Evolutionary conservation across 2,113 vertebrate genomes (phyloP).

Genomic region (Sander vitreus): DNA sequence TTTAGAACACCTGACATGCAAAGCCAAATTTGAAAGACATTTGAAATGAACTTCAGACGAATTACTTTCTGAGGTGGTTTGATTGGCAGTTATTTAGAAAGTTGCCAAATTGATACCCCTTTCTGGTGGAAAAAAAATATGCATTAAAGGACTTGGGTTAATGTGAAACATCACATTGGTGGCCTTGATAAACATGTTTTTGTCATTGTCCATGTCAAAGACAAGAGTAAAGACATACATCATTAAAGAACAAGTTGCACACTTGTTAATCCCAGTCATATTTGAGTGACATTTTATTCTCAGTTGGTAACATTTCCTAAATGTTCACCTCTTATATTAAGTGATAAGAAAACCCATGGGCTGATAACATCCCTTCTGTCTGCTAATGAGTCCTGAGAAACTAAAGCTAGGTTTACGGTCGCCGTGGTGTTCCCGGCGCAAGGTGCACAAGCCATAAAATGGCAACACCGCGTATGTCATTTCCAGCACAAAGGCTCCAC

Average conservation of each 20-base stretch:
- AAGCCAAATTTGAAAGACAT: conserved; percentile 64
- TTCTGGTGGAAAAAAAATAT: background rate
- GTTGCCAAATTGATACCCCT: background rate
- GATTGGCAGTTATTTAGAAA: background rate
- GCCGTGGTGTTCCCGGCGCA: no score
- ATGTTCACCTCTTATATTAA: background rate
- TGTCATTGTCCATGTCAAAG: background rate
- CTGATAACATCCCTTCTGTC: background rate
- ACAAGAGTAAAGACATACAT: background rate
- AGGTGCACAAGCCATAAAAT: no score
- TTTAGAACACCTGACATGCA: conserved; percentile 61
- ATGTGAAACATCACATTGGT: background rate
- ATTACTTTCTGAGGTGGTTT: background rate
- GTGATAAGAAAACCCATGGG: background rate
- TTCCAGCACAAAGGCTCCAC: no score
- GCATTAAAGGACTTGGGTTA: background rate
- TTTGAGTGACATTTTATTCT: background rate
- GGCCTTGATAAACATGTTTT: background rate
- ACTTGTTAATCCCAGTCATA: background rate
- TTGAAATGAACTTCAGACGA: conserved; percentile 46
- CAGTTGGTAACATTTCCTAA: background rate
- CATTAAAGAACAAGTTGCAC: background rate
- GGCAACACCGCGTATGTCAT: no score
- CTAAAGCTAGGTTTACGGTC: background rate
- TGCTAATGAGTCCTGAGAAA: background rate